Base-by-base conservation (phyloP, 2,888 invertebrate genomes). In the Thyatira batis region DNA sequence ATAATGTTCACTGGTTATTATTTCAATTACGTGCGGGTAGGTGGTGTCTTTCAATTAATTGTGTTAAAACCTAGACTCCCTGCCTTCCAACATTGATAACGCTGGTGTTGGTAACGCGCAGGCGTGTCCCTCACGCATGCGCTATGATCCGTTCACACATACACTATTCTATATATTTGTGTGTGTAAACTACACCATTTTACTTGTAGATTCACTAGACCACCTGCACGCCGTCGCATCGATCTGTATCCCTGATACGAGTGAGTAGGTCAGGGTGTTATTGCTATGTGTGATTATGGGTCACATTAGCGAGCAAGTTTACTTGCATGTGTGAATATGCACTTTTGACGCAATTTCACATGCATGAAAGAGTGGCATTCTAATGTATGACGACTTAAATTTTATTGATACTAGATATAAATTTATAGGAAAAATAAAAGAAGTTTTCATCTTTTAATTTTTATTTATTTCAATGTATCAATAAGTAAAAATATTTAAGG, bases 251-350 rank as follows among this genome's bases (percentile, higher is more conserved):
- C 58, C 64, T 61, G 50, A 58, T 54, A 43, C 57, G 65, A 39
- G 2, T 66, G 68, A 82, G 72, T 88, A 79, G 87, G 89, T 88
- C 85, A 87, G 63, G 67, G 69, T 84, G 82, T 76, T 77, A 50
- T 62, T 52, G 65, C n/a, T 59, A 51, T 58, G 58, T 58, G 46
- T 49, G 50, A 52, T 49, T 52, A 44, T 58, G 55, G 49, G 58
- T 48, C 52, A 17, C n/a, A 49, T 8, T 8, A 17, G 17, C 48
- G 27, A 6, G 17, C 48, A 28, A 48, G 27, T 25, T 20, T 20
- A 8, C 13, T 17, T 48, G 48, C 48, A 25, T 17, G 6, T 13
- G 46, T 25, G 8, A 9, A 2, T 2, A n/a, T 13, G 10, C 49
- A 21, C 11, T 51, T 10, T 8, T 3, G 4, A 9, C 25, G 20